These are phyloP conservation scores for Automeris io DNA, from an alignment of 2,888 invertebrate species.

Conservation along the genomic window DNA sequence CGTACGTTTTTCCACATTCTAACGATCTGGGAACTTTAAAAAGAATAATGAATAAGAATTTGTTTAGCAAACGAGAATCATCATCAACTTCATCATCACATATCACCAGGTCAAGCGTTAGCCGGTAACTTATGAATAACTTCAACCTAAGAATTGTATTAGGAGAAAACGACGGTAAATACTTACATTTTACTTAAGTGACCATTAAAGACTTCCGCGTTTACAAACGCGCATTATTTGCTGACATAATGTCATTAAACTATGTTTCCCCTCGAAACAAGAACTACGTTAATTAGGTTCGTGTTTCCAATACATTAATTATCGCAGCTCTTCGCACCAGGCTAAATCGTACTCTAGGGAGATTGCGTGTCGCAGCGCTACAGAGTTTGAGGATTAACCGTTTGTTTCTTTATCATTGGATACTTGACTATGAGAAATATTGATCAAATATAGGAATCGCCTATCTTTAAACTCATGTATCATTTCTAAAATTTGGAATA, in stretches of 20 bases:
- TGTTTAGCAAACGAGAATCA: too few relatives aligned
- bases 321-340: conserved; percentile 18
- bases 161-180: too few relatives aligned
- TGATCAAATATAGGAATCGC: conserved; percentile 15
- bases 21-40: too few relatives aligned
- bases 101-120: too few relatives aligned
- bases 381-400: conserved; percentile 28
- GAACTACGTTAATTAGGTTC: conserved; percentile 35
- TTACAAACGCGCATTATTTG: neutral
- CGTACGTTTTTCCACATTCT: too few relatives aligned
- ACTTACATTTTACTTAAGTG: too few relatives aligned
- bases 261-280: neutral
- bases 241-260: neutral
- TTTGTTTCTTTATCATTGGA: conserved; percentile 10
- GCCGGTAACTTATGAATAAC: too few relatives aligned
- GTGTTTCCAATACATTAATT: conserved; percentile 51
- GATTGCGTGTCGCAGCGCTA: conserved; percentile 15
- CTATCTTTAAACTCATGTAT: too few relatives aligned
- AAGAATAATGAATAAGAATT: too few relatives aligned
- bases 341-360: conserved; percentile 27
- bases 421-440: conserved; percentile 1
- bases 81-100: too few relatives aligned
- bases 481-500: too few relatives aligned
- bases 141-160: too few relatives aligned
- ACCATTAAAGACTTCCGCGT: neutral